Conservation (phyloP, 2,113 vertebrate species). For the Eupsittula cactorum region DNA sequence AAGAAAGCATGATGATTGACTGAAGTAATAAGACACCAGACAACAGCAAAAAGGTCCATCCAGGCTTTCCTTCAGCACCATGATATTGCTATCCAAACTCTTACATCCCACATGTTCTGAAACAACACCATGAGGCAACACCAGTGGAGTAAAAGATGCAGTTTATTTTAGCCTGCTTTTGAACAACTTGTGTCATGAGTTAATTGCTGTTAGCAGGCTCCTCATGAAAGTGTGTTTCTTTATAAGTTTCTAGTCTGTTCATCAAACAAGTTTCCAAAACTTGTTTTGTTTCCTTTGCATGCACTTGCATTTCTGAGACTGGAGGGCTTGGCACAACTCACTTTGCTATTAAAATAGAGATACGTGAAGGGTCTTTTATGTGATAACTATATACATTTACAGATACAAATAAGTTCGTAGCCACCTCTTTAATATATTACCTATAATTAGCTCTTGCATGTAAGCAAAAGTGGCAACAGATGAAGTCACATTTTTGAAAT, state of each 20-base stretch:
- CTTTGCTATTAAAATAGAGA: conserved; percentile 48
- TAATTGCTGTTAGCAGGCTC: conserved; percentile 16
- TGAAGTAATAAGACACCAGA: conserved; percentile 78
- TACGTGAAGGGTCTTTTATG: neutral
- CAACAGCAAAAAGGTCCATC: conserved; percentile 78
- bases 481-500: conserved; percentile 54
- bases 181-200: neutral
- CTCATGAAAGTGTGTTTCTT: neutral
- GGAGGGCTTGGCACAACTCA: conserved; percentile 10
- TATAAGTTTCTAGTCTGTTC: neutral
- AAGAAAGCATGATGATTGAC: conserved; percentile 78
- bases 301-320: conserved; percentile 39
- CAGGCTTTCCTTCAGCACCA: conserved; percentile 83
- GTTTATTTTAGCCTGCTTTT: conserved; percentile 21
- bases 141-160: neutral
- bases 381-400: conserved; percentile 5
- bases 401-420: neutral
- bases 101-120: neutral
- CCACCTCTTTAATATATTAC: conserved; percentile 28
- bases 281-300: conserved; percentile 4
- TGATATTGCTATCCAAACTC: conserved; percentile 56
- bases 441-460: neutral
- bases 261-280: conserved; percentile 28
- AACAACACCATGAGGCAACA: conserved; percentile 9
- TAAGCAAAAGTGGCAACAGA: conserved; percentile 56